phyloP scores from a whole-genome alignment of 2,888 invertebrate species.

The Hyposoter didymator region DNA sequence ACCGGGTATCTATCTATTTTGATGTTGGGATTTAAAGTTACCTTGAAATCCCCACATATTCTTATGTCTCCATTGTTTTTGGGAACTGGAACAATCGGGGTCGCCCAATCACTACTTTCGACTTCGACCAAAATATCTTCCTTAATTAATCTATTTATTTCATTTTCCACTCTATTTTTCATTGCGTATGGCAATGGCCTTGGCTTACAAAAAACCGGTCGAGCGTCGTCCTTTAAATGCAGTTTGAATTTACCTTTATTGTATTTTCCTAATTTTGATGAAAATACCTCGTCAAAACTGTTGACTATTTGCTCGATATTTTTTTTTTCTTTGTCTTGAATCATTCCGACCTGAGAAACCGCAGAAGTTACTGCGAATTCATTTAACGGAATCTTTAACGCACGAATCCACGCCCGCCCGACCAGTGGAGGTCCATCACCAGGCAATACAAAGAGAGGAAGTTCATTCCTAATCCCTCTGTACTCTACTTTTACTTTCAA shows the following conservation, averaged over 20 bases:
- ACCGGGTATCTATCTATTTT: constrained; percentile 58
- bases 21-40: constrained; percentile 64
- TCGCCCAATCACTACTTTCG: constrained; percentile 49
- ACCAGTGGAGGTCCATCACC: constrained; percentile 23
- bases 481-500: constrained; percentile 1
- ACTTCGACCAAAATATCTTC: constrained; percentile 68
- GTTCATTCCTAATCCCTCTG: background rate
- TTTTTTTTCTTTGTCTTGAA: background rate
- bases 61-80: constrained; percentile 70
- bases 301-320: constrained; percentile 19
- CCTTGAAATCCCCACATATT: constrained; percentile 73
- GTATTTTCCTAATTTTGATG: constrained; percentile 30
- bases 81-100: constrained; percentile 50
- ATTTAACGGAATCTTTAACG: background rate
- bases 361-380: background rate
- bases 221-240: constrained; percentile 54
- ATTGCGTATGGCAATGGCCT: constrained; percentile 65
- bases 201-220: constrained; percentile 65
- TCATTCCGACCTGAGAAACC: constrained; percentile 2
- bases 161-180: constrained; percentile 58
- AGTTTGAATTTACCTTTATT: constrained; percentile 57
- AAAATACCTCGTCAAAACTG: constrained; percentile 40
- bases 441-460: background rate
- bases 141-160: constrained; percentile 64
- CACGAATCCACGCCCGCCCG: constrained; percentile 18